Evolutionary conservation across 2,797 vertebrate genomes (phyloP).

Genomic region (Silurus lanzhouensis): DNA sequence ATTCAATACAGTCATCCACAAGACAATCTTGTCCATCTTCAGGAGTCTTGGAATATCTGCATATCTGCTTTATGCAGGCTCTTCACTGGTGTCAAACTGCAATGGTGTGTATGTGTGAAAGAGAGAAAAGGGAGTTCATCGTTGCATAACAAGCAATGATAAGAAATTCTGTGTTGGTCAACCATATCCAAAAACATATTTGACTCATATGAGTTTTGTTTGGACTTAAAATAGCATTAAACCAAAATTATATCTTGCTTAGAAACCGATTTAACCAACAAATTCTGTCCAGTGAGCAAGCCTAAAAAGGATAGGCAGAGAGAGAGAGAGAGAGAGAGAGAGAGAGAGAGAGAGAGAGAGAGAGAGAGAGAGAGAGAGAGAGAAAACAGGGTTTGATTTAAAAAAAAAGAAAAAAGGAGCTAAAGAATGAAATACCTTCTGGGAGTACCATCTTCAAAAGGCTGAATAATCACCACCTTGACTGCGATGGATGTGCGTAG

Average conservation of each 20-base stretch:
- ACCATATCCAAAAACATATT: neutral
- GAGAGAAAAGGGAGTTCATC: neutral
- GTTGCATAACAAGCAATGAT: neutral
- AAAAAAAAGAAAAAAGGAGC: neutral
- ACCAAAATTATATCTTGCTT: neutral
- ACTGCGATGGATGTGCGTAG: slow-evolving; percentile 91
- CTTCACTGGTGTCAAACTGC: no score
- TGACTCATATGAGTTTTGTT: neutral
- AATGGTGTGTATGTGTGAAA: no score
- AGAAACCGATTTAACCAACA: neutral
- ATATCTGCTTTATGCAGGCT: no score
- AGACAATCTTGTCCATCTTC: no score
- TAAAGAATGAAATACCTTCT: slow-evolving; percentile 79
- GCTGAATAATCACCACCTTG: slow-evolving; percentile 96
- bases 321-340: neutral
- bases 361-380: neutral
- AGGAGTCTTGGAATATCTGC: no score
- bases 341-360: neutral
- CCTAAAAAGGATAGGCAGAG: neutral
- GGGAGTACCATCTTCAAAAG: slow-evolving; percentile 89
- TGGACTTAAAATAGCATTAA: neutral
- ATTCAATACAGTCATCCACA: neutral
- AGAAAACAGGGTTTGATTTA: neutral
- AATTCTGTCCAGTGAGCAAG: neutral
- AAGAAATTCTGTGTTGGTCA: neutral